Conservation (phyloP, 2,113 vertebrate species). For the Anser cygnoides region DNA sequence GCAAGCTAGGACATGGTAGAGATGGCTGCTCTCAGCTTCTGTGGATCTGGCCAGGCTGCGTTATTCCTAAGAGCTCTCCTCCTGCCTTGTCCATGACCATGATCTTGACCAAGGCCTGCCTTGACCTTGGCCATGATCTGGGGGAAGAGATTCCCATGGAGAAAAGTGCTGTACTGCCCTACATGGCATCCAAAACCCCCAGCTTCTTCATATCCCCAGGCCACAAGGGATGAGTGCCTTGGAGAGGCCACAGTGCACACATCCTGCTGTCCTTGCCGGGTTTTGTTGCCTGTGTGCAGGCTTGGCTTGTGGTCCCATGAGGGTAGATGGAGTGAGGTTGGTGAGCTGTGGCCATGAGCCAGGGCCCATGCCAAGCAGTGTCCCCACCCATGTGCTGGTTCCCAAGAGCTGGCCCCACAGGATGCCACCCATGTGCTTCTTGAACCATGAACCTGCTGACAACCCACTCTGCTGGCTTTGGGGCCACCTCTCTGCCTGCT, state of each 20-base stretch:
- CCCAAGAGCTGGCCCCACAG: neutral
- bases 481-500: neutral
- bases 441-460: neutral
- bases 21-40: neutral
- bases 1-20: neutral
- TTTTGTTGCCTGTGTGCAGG: neutral
- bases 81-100: neutral
- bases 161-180: too few relatives aligned
- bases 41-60: neutral
- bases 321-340: neutral
- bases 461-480: neutral
- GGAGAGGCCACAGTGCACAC: neutral
- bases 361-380: neutral
- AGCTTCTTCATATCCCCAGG: too few relatives aligned
- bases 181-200: too few relatives aligned
- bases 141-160: too few relatives aligned
- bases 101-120: too few relatives aligned
- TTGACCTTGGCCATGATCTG: too few relatives aligned
- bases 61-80: neutral
- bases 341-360: neutral
- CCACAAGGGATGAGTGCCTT: too few relatives aligned
- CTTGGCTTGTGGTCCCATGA: neutral
- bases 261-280: neutral
- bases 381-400: neutral
- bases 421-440: neutral